A percentile compares a stretch with the other conserved stretches of the same genome.
phyloP scores from a whole-genome alignment of 2,797 vertebrate species.

The Alauda arvensis region DNA sequence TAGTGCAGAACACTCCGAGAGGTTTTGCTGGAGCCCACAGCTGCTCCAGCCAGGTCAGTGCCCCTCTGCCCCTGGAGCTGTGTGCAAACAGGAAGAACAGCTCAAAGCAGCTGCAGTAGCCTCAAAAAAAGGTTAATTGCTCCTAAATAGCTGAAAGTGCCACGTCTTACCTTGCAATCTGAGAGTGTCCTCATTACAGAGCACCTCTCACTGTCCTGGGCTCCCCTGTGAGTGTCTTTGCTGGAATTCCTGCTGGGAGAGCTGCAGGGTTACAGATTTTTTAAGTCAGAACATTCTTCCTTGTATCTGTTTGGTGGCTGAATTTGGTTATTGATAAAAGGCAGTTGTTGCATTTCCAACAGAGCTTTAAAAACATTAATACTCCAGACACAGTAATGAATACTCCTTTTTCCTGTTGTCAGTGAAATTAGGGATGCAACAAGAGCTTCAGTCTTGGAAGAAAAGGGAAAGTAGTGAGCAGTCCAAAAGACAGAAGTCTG shows the following conservation, averaged over 20 bases:
- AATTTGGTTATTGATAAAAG: background rate
- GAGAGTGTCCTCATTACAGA: constrained; percentile 7
- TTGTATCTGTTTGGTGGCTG: background rate
- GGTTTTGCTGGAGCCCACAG: background rate
- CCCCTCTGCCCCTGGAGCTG: background rate
- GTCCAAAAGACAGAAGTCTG: background rate
- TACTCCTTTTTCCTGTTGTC: background rate
- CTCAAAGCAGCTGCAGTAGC: background rate
- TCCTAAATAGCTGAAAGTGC: background rate
- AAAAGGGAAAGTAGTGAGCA: background rate
- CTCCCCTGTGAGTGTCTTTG: background rate
- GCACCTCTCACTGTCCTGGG: background rate
- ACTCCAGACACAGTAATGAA: background rate
- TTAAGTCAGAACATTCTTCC: background rate
- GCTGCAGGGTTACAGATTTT: background rate
- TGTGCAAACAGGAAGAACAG: background rate
- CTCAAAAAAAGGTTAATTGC: constrained; percentile 23
- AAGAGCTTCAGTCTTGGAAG: background rate
- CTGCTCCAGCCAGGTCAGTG: background rate
- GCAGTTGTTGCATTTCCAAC: background rate
- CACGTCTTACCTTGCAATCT: background rate
- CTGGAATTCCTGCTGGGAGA: constrained; percentile 24
- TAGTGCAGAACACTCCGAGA: background rate
- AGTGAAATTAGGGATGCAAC: background rate
- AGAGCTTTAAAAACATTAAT: background rate